Evolutionary conservation across 2,797 vertebrate genomes (phyloP).

Genomic region (Choloepus didactylus): DNA sequence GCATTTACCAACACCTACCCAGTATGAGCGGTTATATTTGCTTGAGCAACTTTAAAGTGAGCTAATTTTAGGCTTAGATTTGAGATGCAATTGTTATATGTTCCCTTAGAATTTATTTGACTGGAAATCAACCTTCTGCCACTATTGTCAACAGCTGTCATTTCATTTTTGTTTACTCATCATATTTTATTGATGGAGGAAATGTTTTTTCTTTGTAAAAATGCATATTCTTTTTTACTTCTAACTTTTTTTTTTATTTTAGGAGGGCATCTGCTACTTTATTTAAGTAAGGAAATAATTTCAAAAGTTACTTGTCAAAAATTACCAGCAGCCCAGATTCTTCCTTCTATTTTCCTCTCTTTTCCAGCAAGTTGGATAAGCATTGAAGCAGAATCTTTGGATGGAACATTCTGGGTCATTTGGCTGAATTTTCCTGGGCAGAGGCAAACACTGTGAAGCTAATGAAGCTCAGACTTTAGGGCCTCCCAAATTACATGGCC

Average conservation of each 20-base stretch:
- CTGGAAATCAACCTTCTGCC: background rate
- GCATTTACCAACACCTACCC: background rate
- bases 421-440: background rate
- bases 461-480: background rate
- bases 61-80: background rate
- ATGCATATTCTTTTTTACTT: slow-evolving; percentile 30
- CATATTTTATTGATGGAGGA: slow-evolving; percentile 58
- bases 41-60: background rate
- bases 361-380: background rate
- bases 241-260: slow-evolving; percentile 71
- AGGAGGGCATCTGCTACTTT: slow-evolving; percentile 66
- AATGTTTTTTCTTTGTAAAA: slow-evolving; percentile 52
- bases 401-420: background rate
- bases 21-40: background rate
- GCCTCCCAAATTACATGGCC: no score
- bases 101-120: background rate
- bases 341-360: slow-evolving; percentile 51
- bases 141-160: slow-evolving; percentile 14
- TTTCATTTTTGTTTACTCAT: slow-evolving; percentile 42
- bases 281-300: slow-evolving; percentile 74
- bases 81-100: background rate
- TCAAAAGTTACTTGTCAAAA: slow-evolving; percentile 63
- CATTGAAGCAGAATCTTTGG: background rate
- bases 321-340: slow-evolving; percentile 47
- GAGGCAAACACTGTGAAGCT: background rate